Evolutionary conservation across 2,888 invertebrate species (phyloP), one percentile per base, ranked within the genome.

Genomic region (Stegophylla sp.): DNA sequence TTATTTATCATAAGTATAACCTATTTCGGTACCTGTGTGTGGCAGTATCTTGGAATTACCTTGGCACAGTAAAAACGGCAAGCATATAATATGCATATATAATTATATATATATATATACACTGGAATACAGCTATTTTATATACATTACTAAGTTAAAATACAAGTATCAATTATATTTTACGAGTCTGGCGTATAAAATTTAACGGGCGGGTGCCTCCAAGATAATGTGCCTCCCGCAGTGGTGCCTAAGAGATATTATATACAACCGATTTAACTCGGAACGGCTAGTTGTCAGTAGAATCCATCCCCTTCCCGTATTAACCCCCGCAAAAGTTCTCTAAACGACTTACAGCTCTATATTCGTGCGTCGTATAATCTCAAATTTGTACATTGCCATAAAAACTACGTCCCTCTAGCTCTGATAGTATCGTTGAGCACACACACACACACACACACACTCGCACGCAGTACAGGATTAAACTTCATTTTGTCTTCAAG

Each of bases 401-500:
- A 79, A 77, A 79, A 63, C 79, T 23, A n/a, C 61, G 71, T 61
- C 69, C 48, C 69, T 59, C 67, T 41, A 64, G n/a, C 23, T 23
- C 51, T n/a, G 71, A 79, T 79, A 41, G 45, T 20, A 67, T 77
- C 77, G 28, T 34, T 43, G 53, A 23, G 63, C 67, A 56, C 43
- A 56, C 66, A 56, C 66, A 45, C 43, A 56, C 66, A 56, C 66
- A 45, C 43, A 56, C 66, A 56, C 66, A 45, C n/a, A n/a, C n/a
- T n/a, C n/a, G n/a, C 43, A 56, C 66, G 45, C 66, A 45, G 9
- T 20, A 28, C 48, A 15, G 79, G 51, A 71, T 79, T 71, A 79
- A 69, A 79, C 41, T 71, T 79, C 59, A 63, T 79, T 71, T 79
- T 41, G 79, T 69, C 79, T 77, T 77, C 77, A 77, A 69, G 79